Evolutionary conservation across 2,888 invertebrate genomes (phyloP), one percentile per base, ranked within the genome.

Genomic region (Drosophila atripex): DNA sequence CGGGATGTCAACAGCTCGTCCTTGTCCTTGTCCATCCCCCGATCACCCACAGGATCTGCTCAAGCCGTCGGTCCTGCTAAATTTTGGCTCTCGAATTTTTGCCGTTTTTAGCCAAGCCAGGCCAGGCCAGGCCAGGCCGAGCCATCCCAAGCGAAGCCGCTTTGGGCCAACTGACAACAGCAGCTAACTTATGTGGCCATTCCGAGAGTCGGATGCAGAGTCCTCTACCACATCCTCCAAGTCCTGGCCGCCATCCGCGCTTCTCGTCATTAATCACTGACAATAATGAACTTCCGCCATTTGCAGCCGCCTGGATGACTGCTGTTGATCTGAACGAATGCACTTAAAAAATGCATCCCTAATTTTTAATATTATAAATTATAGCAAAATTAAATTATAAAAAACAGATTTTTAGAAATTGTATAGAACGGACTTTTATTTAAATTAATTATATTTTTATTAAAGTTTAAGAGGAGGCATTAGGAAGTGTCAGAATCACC

Each of bases 211-310:
- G 28, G 53, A 41, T 49, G 57, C 39, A 30, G 28, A 52, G 57
- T 16, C 28, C 38, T 16, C 16, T 9, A 45, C 32, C 63, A 25
- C 23, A 30, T 28, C 53, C 32, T 46, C 8, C 35, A 35, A 35
- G 38, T 51, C 12, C 30, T 18, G 53, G n/a, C 14, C 46, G 41
- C 63, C 23, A 41, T 70, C 52, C 59, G 60, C 71, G 50, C 28
- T 43, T 57, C 66, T 73, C 73, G 85, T 80, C 90, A 89, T 90
- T 89, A 90, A 89, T 89, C 90, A 89, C 90, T 84, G 90, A 83
- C 89, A 87, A 89, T 89, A 89, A 89, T 89, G 89, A 89, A 90
- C 89, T 89, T 90, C 90, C 90, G 88, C 73, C 83, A 75, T 78
- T 88, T 84, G 78, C 86, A 75, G 75, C 69, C 71, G 70, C 73